Base-by-base conservation (phyloP, 2,888 invertebrate genomes). In the Chymomyza fuscimana region DNA sequence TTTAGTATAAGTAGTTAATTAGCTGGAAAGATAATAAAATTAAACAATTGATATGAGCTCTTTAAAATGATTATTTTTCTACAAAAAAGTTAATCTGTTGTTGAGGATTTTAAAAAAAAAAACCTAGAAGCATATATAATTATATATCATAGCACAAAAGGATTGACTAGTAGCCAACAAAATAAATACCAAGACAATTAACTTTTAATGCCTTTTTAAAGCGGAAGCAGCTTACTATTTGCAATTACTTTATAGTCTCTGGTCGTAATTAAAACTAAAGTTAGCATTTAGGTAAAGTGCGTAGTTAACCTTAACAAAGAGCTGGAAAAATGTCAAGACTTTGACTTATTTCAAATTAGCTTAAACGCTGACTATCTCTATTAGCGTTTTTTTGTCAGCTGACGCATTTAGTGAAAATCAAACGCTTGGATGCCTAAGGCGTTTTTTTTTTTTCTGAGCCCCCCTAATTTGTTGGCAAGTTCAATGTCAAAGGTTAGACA, bases 401-500 rank as follows among this genome's bases (percentile, higher is more conserved):
- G 54, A 12, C 58, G 4, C 12, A 10, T 58, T 58, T 22, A n/a
- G 51, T 51, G 51, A n/a, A n/a, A 19, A 19, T 68, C 10, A 52
- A 56, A 29, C 19, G 70, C 61, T 65, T 63, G 68, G 54, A 56
- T 73, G 78, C 58, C 58, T 15, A 15, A 19, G 19, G 19, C 25
- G 46, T 72, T 71, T 52, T 51, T 58, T 66, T 59, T 62, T 67
- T 52, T 65, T 52, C 25, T 29, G 51, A 63, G 29, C 52, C 68
- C 56, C 56, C 16, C 58, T 29, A 15, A 19, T 66, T 46, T 58
- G 52, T 73, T 74, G 82, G 82, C 87, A 84, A 87, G 87, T 79
- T 84, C 84, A 84, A 84, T 86, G 84, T 80, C 86, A 84, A 86
- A 87, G 87, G 79, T 80, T 73, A 85, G 63, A 46, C 52, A 56